Evolutionary conservation across 2,797 vertebrate genomes (phyloP), one percentile per base, ranked within the genome.

Genomic region (Knipowitschia caucasica): DNA sequence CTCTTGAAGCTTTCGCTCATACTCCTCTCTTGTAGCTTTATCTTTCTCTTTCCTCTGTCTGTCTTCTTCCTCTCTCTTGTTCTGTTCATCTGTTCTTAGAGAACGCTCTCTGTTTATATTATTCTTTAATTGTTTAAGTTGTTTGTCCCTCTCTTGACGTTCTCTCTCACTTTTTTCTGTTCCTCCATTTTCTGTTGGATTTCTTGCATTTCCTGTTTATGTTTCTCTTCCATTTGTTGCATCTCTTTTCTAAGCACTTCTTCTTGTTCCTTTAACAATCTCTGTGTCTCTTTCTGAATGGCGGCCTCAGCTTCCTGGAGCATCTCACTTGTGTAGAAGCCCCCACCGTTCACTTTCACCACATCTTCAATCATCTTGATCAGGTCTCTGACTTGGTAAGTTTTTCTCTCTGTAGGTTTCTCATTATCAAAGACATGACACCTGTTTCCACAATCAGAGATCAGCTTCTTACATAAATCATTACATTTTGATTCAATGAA

Each of bases 401-500:
- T n/a, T n/a, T n/a, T n/a, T 1, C 8, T 14, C 1, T 29, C n/a
- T 1, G 3, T 26, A 11, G 26, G 1, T 12, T 25, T 14, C 2
- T 8, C 2, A 11, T 46, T 46, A 29, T 46, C 18, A 46, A 46
- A 46, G 25, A 46, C 43, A 46, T 46, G 43, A 15, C 11, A 29
- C 26, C 43, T 46, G 26, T 46, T 46, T 14, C 43, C 43, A 46
- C 44, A 46, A 17, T 30, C 44, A 20, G 44, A 46, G 9, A 46
- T 20, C 26, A 46, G 7, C 15, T 46, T 46, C n/a, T 30, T 46
- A 18, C 11, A 18, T 4, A 27, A 46, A 20, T 18, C 26, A 12
- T 46, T 27, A 30, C 26, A 30, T 3, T 30, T 18, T 1, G 18
- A 1, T 42, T 5, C n/a, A 10, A 46, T 29, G 15, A 29, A 46